phyloP scores from a whole-genome alignment of 2,888 invertebrate genomes.

The Acronicta leporina region DNA sequence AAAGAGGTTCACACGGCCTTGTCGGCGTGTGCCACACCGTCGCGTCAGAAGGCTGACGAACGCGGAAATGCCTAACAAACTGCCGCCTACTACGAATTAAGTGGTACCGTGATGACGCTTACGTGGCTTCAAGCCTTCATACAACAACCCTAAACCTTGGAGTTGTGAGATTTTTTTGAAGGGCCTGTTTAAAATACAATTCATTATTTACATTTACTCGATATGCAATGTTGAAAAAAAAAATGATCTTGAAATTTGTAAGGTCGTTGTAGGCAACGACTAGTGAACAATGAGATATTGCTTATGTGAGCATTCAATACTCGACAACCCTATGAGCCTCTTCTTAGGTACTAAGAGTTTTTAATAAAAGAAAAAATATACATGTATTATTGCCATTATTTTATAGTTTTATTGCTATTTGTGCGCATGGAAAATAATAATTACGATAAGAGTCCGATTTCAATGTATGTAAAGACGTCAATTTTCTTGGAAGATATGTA shows the following conservation, averaged over 20 bases:
- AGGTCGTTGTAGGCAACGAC: too few species aligned
- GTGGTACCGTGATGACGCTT: slow-evolving; percentile 63
- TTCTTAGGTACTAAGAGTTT: too few species aligned
- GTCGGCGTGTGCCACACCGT: slow-evolving; percentile 75
- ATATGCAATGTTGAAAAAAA: neutral
- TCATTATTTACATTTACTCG: neutral
- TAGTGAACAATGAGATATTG: neutral
- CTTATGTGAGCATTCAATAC: neutral
- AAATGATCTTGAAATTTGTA: neutral
- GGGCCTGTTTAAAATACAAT: slow-evolving; percentile 23
- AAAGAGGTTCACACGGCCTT: slow-evolving; percentile 87
- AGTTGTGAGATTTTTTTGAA: slow-evolving; percentile 26
- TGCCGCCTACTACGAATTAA: slow-evolving; percentile 82
- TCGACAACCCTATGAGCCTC: neutral
- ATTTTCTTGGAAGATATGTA: slow-evolving; percentile 36
- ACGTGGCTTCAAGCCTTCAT: slow-evolving; percentile 52
- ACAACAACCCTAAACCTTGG: slow-evolving; percentile 46
- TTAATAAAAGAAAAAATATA: neutral
- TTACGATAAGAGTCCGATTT: slow-evolving; percentile 42
- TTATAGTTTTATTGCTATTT: slow-evolving; percentile 25
- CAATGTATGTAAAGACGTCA: slow-evolving; percentile 46
- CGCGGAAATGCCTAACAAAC: slow-evolving; percentile 78
- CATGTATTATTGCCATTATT: slow-evolving; percentile 5
- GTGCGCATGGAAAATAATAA: slow-evolving; percentile 46
- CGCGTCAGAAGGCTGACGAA: slow-evolving; percentile 77